Base-by-base conservation (phyloP, 2,113 vertebrate genomes). In the Forbesichthys papilliferus region DNA sequence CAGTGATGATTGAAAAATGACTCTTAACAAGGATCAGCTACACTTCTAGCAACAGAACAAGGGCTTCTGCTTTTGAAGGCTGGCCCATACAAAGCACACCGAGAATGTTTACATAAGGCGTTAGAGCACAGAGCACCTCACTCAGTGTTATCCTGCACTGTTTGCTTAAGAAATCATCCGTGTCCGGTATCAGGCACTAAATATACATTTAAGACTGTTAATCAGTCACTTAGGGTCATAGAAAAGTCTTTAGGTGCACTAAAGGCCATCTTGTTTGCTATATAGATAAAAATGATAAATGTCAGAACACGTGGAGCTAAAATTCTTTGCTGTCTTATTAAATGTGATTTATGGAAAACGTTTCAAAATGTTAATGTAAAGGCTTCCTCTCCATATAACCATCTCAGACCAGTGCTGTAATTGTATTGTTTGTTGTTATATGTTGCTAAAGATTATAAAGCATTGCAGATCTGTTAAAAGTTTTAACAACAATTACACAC, bases 101-200 rank as follows among this genome's bases (percentile, higher is more conserved):
- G 54, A 27, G 48, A 75, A 66, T 91, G 88, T 91, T 88, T 86
- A 78, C 76, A 77, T 73, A 89, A 81, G 89, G 87, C 54, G 87
- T 87, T 56, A 56, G 73, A 79, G 78, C 64, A 58, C 73, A 48
- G 54, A 52, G 20, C 58, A 67, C 80, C 75, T 88, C 73, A 80
- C 71, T 84, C 81, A 84, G n/a, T 77, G 74, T 65, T 75, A 68
- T 69, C 75, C 27, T 54, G 51, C 9, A 11, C 67, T 87, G 85
- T 91, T 90, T 88, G 88, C 80, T 89, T 85, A 85, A 82, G 74
- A 90, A 88, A 84, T 89, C 86, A 88, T 88, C 85, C 91, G 76
- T 79, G 87, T 88, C 88, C 70, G 62, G 81, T 79, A 75, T 83
- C 87, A 84, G 74, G 48, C 68, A 82, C 81, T 85, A 87, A 88